Evolutionary conservation across 2,888 invertebrate genomes (phyloP).

Genomic region (Chloroclystis v-ata): DNA sequence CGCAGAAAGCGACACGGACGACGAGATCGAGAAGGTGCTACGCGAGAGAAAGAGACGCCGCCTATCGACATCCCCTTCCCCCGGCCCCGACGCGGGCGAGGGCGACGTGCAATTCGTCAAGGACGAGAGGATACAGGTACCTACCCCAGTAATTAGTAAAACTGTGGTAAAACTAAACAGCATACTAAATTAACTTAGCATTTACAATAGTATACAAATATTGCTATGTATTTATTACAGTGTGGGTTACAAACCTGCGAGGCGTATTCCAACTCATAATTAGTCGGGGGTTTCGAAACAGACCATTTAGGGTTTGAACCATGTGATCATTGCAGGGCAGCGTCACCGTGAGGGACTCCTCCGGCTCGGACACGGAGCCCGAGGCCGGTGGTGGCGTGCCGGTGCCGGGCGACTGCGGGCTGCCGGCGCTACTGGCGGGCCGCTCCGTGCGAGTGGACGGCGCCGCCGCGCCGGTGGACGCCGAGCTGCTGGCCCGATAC

Average conservation of each 20-base stretch:
- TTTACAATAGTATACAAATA: no score
- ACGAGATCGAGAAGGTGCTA: slow-evolving; percentile 76
- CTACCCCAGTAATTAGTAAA: no score
- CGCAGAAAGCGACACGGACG: slow-evolving; percentile 77
- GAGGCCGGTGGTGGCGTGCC: background rate
- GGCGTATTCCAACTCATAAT: no score
- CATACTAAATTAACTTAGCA: no score
- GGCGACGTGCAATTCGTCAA: slow-evolving; percentile 30
- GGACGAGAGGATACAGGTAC: slow-evolving; percentile 36
- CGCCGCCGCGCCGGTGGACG: slow-evolving; percentile 8
- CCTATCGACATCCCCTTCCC: slow-evolving; percentile 7
- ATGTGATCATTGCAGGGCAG: slow-evolving; percentile 15
- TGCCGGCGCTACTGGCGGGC: slow-evolving; percentile 71
- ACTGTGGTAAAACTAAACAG: no score
- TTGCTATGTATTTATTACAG: no score
- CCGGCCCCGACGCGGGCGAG: slow-evolving; percentile 18
- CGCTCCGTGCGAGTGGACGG: slow-evolving; percentile 49
- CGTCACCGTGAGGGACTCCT: slow-evolving; percentile 20
- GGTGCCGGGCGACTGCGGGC: slow-evolving; percentile 18
- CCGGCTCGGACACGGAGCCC: slow-evolving; percentile 9
- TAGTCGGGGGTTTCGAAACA: no score
- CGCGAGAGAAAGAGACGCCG: slow-evolving; percentile 39
- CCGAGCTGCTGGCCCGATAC: slow-evolving; percentile 58
- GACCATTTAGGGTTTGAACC: no score
- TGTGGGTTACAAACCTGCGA: no score